Conservation (phyloP, 2,113 vertebrate genomes). For the Perccottus glenii region DNA sequence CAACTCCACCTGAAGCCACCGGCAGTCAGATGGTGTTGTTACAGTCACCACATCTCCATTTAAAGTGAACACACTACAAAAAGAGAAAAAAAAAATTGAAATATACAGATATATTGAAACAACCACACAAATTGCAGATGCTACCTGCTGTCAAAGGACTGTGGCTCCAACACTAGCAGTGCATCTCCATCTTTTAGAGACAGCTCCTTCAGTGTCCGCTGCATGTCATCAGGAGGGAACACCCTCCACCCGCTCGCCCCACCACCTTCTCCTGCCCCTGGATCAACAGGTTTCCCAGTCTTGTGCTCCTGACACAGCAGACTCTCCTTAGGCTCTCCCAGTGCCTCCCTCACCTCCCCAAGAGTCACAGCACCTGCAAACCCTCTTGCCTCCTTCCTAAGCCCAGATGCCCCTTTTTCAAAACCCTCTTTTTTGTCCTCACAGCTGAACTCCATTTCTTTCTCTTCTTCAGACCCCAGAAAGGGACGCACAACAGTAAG, state of each 20-base stretch:
- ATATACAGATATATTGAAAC: not conserved
- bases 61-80: constrained; percentile 71
- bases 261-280: constrained; percentile 61
- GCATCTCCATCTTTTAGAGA: constrained; percentile 87
- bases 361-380: constrained; percentile 72
- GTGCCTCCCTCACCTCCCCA: constrained; percentile 60
- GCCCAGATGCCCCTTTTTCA: constrained; percentile 63
- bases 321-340: constrained; percentile 73
- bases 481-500: constrained; percentile 82
- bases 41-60: constrained; percentile 79
- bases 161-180: constrained; percentile 81
- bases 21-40: constrained; percentile 81
- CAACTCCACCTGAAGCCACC: constrained; percentile 90
- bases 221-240: constrained; percentile 80
- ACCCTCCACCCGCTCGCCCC: constrained; percentile 83
- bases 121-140: not conserved
- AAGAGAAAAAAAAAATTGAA: not conserved
- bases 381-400: constrained; percentile 62
- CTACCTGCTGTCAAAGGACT: constrained; percentile 84
- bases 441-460: constrained; percentile 28
- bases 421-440: constrained; percentile 7
- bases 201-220: constrained; percentile 82
- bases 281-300: constrained; percentile 24
- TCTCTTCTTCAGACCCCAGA: constrained; percentile 47
- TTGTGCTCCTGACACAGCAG: constrained; percentile 77